Evolutionary conservation across 2,113 vertebrate genomes (phyloP), one percentile per base, ranked within the genome.

Genomic region (Sorex fumeus): DNA sequence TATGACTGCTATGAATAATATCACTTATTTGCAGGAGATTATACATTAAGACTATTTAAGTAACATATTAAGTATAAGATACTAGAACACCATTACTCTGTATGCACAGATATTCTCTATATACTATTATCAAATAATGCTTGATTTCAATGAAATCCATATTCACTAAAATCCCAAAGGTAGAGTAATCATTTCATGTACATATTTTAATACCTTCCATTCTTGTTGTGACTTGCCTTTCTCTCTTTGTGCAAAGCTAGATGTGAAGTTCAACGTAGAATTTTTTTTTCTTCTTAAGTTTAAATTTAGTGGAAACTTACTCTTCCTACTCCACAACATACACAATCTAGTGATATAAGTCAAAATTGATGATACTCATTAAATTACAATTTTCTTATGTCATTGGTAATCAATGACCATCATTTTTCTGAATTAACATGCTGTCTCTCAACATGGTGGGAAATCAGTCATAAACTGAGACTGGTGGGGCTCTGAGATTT

Each of bases 101-200:
- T 23, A 62, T 45, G 25, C 27, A 53, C 16, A 82, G 67, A 47
- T 9, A 34, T 60, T 10, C 6, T 82, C 19, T 66, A 32, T n/a
- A 12, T 3, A 76, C 30, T 32, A 8, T n/a, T 57, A 25, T 40
- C 15, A 69, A 13, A 64, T 60, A 16, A 77, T 69, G 8, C n/a
- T 66, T 80, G 13, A 36, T 28, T 77, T 88, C n/a, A 80, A 62
- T 95, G 80, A 77, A 91, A 13, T 71, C 1, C 77, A 40, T 40
- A 40, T 40, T 40, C 40, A 80, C 69, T 95, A 76, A 77, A 91
- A 13, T 71, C 1, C 77, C 27, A 27, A 82, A 23, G 43, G 45
- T 16, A 77, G 50, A 2, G 1, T 85, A 45, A 82, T 84, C 8
- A 9, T 45, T 25, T 83, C 43, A 70, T 8, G 2, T 19, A 21